Evolutionary conservation across 1,140 invertebrate genomes (phyloP), one percentile per base, ranked within the genome.

Genomic region (Nylanderia fulva): DNA sequence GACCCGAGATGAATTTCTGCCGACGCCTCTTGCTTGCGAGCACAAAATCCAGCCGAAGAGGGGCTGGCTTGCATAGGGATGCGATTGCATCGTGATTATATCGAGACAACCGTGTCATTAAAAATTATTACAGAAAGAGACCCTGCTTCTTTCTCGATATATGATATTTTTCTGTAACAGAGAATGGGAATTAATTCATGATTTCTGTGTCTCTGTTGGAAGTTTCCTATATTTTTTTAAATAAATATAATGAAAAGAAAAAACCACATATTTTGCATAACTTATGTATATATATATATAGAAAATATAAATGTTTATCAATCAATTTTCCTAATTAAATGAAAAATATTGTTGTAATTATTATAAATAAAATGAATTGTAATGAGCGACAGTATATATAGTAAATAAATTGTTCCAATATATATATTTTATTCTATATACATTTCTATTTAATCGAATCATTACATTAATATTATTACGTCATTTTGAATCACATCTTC

Each of bases 51-150:
- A 56, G n/a, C 2, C 13, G 36, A 33, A 63, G 18, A 21, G n/a
- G n/a, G n/a, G n/a, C n/a, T n/a, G n/a, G 36, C 63, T 63, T 76
- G 85, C 29, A 36, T 18, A n/a, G 42, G 39, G 61, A 85, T 64
- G 54, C 83, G 13, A 45, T 45, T 85, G 64, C 82, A 64, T 80
- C 39, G 64, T 58, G 60, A 74, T 85, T 72, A 56, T 36, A 56
- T 72, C 29, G 18, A 56, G n/a, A 24, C 11, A 18, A 64, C 33
- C 0, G n/a, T 27, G 2, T 4, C 11, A n/a, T 56, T 33, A 56
- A 72, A 72, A 36, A 72, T 72, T 56, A 56, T 56, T 36, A 36
- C 36, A 36, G 69, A 72, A 36, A 15, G n/a, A 33, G 4, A 33
- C 2, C 15, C 42, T 5, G 15, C 27, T 9, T 18, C 7, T 72